Evolutionary conservation across 2,888 invertebrate genomes (phyloP).

Genomic region (Parascotia fuliginaria): DNA sequence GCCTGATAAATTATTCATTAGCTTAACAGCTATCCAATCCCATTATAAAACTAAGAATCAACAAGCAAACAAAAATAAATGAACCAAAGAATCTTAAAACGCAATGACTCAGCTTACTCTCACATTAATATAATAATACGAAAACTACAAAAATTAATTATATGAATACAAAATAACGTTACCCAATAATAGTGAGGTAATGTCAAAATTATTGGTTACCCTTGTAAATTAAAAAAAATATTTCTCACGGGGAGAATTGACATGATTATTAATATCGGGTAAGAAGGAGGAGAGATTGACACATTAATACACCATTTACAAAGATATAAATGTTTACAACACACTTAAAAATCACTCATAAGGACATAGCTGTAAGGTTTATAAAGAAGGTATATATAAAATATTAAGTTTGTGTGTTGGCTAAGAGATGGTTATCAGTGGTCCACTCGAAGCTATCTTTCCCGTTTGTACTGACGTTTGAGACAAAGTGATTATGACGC

Average conservation of each 20-base stretch:
- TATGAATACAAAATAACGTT: constrained; percentile 74
- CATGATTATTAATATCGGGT: constrained; percentile 79
- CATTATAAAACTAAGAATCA: constrained; percentile 6
- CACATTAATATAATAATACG: constrained; percentile 64
- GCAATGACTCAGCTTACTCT: constrained; percentile 70
- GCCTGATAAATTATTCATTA: neutral
- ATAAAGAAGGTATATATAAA: neutral
- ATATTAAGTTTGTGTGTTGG: constrained; percentile 49
- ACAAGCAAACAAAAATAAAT: constrained; percentile 25
- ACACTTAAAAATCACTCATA: constrained; percentile 41
- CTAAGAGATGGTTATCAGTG: constrained; percentile 68
- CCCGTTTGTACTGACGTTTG: constrained; percentile 63
- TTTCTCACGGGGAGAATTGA: constrained; percentile 80
- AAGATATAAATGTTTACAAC: constrained; percentile 17
- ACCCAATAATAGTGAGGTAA: constrained; percentile 75
- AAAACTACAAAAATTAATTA: constrained; percentile 76
- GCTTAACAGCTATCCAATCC: neutral
- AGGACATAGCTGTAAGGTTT: constrained; percentile 12
- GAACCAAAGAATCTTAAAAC: constrained; percentile 39
- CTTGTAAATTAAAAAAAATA: constrained; percentile 69
- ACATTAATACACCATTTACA: constrained; percentile 71
- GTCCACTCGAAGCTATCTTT: constrained; percentile 64
- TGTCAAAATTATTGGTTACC: constrained; percentile 76
- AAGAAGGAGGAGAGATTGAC: constrained; percentile 78
- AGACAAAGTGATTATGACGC: constrained; percentile 80